phyloP scores from a whole-genome alignment of 2,888 invertebrate species.

The Cartodere bifasciata region DNA sequence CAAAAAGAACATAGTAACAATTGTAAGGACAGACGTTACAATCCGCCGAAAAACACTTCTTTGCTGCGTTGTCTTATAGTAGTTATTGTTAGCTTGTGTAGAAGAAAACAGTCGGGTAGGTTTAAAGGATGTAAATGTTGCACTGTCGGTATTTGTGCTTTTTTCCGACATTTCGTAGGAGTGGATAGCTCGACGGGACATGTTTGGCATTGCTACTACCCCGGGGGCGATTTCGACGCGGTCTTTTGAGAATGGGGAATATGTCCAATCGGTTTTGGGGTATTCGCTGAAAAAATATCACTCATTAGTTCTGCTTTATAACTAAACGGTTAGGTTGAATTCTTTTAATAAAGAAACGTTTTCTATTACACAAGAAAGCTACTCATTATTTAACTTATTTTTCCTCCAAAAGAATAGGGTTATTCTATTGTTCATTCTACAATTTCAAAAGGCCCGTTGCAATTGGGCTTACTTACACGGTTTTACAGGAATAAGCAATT shows the following conservation, averaged over 20 bases:
- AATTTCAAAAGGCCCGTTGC: too few species aligned
- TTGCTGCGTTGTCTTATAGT: conserved; percentile 6
- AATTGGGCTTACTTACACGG: too few species aligned
- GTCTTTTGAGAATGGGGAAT: conserved; percentile 70
- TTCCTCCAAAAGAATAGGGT: too few species aligned
- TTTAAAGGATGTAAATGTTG: neutral
- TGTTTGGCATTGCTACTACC: conserved; percentile 75
- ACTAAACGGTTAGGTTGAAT: too few species aligned
- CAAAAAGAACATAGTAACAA: conserved; percentile 8
- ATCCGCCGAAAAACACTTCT: conserved; percentile 14
- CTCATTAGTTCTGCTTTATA: too few species aligned
- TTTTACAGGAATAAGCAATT: too few species aligned
- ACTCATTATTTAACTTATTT: too few species aligned
- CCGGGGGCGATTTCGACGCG: conserved; percentile 69
- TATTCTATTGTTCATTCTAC: too few species aligned
- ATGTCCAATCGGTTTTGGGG: conserved; percentile 86
- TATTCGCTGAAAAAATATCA: conserved; percentile 54
- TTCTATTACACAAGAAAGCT: too few species aligned
- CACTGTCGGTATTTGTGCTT: conserved; percentile 25
- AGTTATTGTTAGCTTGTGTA: conserved; percentile 16
- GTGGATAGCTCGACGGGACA: conserved; percentile 63
- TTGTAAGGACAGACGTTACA: conserved; percentile 10
- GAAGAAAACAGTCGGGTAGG: conserved; percentile 6
- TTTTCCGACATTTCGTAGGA: conserved; percentile 17
- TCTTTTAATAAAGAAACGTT: too few species aligned